Evolutionary conservation across 2,113 vertebrate genomes (phyloP), one percentile per base, ranked within the genome.

Genomic region (Alligator mississippiensis): DNA sequence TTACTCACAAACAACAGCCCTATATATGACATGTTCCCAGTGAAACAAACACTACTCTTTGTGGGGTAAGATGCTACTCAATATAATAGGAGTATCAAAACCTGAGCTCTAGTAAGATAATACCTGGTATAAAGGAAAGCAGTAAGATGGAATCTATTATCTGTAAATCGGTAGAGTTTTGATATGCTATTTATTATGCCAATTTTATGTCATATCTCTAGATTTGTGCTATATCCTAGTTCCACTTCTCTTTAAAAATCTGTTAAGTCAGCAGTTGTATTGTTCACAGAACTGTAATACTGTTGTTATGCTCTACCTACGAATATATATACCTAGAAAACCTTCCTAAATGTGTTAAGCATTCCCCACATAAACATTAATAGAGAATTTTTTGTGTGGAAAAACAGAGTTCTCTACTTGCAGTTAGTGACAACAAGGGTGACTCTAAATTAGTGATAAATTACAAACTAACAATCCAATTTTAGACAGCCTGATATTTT

Each of bases 401-500:
- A 76, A 34, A 12, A 64, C 16, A 89, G 27, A 76, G 18, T 57
- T 92, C 83, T 55, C 81, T 88, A 95, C 68, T 74, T 93, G 58
- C 57, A 94, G 76, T 90, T 94, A 95, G 58, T 80, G 59, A 82
- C 63, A 91, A 88, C 57, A 95, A 82, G 84, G 88, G 62, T 83
- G 77, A 93, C 62, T 85, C 84, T 96, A 91, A 96, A 97, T 95
- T 95, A 95, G 85, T 76, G 93, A 80, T 58, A 86, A 92, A 93
- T 89, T 96, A 89, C 3, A 6, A 77, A 90, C 80, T 89, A 87
- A 79, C 34, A 82, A 68, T 80, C 75, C 82, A 64, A 90, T 82
- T 96, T 95, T 95, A 95, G 91, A 96, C 57, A 97, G 60, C 87
- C 54, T 34, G 82, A 82, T 92, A 96, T 95, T 95, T 96, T 89